Percentiles rank a stretch among this genome's conserved stretches.
Evolutionary conservation across 2,113 vertebrate species (phyloP).

Genomic region (Cheilinus undulatus): DNA sequence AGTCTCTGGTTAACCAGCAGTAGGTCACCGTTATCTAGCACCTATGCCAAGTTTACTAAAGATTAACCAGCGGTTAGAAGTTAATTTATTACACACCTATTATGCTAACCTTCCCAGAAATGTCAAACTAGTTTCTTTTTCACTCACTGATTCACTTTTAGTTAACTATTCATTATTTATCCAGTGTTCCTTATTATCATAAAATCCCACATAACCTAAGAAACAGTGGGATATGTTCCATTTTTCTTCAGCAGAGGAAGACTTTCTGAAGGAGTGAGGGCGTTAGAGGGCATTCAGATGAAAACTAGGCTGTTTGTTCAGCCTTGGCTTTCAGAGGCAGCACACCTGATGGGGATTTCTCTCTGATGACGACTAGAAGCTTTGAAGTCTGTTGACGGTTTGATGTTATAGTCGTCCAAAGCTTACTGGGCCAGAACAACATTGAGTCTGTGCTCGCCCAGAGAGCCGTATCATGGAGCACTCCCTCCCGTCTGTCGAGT

Average conservation of each 20-base stretch:
- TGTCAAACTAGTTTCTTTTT: too few species aligned
- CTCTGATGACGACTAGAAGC: conserved; percentile 55
- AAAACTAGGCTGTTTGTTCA: conserved; percentile 9
- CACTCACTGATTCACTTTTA: too few species aligned
- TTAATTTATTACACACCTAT: too few species aligned
- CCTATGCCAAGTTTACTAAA: too few species aligned
- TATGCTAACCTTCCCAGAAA: too few species aligned
- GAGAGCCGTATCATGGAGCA: conserved; percentile 5
- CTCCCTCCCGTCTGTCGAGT: conserved; percentile 1
- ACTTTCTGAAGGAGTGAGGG: background rate
- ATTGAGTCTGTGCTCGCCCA: conserved; percentile 15
- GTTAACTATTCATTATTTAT: too few species aligned
- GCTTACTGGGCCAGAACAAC: conserved; percentile 21
- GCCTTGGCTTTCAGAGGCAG: conserved; percentile 5
- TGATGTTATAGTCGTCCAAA: conserved; percentile 33
- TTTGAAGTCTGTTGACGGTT: conserved; percentile 56
- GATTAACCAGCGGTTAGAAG: too few species aligned
- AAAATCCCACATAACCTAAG: too few species aligned
- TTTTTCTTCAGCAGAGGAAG: background rate
- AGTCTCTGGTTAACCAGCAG: too few species aligned
- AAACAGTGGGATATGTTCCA: background rate
- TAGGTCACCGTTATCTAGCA: too few species aligned
- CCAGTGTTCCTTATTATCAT: too few species aligned
- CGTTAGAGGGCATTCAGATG: background rate
- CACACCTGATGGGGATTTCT: conserved; percentile 51